Evolutionary conservation across 1,140 invertebrate genomes (phyloP), one percentile per base, ranked within the genome.

Genomic region (Diploscapter pachys): DNA sequence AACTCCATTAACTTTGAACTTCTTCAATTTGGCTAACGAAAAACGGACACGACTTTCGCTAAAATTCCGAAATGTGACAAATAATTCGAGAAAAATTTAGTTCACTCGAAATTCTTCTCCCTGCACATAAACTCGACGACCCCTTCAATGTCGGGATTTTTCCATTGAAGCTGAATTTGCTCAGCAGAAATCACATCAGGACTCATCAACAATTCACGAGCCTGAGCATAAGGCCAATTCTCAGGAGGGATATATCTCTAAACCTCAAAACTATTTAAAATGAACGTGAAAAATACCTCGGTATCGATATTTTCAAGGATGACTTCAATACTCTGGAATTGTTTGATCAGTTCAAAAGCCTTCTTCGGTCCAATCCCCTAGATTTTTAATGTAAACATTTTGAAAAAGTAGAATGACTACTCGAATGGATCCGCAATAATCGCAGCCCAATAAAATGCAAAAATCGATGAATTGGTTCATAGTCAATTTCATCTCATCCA

Each of bases 361-460:
- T 93, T 89, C 86, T 99, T 99, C 0, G 95, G 96, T 0, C 97
- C 97, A 80, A 99, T 91, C 5, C 96, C 96, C 86, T n/a, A 68
- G 56, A 2, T 31, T 9, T 9, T n/a, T 2, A n/a, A 53, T 6
- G 31, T 31, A 31, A 31, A 31, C 0, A 31, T 31, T 31, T 31
- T 0, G 31, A 65, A 55, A 8, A 68, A 68, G 48, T 6, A 11
- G 51, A 51, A 52, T 6, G 31, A 4, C 73, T 31, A 31, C 75
- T 66, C 91, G 90, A 75, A 99, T 98, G 48, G 91, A 93, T 61
- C 94, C 92, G 83, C 95, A 98, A 87, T 99, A 99, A 89, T 99
- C 96, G 88, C 96, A 99, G 4, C 96, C 96, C 61, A 99, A 89
- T 62, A 99, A 89, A 77, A 99, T 99, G 86, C 96, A 98, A 4